phyloP scores from a whole-genome alignment of 2,888 invertebrate genomes.

The Drosophila mayaguana region DNA sequence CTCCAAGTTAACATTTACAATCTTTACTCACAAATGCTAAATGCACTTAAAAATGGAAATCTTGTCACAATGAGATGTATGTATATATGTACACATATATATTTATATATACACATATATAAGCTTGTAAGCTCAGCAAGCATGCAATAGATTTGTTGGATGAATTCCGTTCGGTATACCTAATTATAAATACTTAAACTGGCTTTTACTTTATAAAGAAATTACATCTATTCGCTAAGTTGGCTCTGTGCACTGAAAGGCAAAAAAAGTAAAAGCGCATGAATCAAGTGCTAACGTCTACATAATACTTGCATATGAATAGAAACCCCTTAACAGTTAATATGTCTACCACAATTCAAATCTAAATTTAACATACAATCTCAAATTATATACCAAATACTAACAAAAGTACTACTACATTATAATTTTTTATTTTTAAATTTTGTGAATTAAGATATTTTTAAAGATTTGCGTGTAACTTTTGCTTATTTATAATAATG shows the following conservation, averaged over 20 bases:
- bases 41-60: conserved; percentile 6
- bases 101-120: background rate
- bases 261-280: background rate
- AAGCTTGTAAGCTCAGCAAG: conserved; percentile 19
- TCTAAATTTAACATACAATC: too few species aligned
- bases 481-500: background rate
- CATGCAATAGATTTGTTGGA: conserved; percentile 26
- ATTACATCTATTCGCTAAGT: conserved; percentile 14
- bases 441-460: background rate
- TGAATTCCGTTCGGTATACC: conserved; percentile 13
- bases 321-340: background rate
- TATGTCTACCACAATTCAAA: too few species aligned
- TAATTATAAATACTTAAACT: conserved; percentile 26
- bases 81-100: background rate
- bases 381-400: too few species aligned
- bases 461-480: background rate
- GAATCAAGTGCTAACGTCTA: background rate
- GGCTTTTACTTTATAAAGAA: conserved; percentile 20
- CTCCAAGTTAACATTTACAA: conserved; percentile 22
- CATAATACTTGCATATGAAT: background rate
- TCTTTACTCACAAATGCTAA: conserved; percentile 10
- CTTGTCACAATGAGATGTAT: background rate
- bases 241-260: background rate
- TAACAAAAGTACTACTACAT: too few species aligned
- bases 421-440: background rate